phyloP scores from a whole-genome alignment of 2,113 vertebrate species.

The Apeltes quadracus region DNA sequence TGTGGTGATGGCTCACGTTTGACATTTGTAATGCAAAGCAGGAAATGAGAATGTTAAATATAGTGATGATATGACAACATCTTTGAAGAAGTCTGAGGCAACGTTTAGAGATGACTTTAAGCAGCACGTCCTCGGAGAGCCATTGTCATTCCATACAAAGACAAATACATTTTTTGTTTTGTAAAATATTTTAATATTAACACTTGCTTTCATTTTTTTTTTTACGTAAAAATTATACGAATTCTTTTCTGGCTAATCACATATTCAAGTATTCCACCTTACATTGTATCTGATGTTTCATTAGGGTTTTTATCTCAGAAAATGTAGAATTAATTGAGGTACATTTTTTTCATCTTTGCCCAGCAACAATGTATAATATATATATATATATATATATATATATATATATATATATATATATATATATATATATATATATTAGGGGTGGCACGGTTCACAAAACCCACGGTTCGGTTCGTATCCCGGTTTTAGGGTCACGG shows the following conservation, averaged over 20 bases:
- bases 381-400: too few species aligned
- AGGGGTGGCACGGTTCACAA: too few species aligned
- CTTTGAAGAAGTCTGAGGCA: background rate
- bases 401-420: too few species aligned
- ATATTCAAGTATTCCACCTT: background rate
- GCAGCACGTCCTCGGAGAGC: background rate
- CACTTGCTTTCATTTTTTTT: background rate
- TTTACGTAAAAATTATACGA: background rate
- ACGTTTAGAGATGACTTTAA: background rate
- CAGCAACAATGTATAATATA: too few species aligned
- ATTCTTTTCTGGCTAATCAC: background rate
- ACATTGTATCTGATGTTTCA: background rate
- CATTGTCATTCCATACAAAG: background rate
- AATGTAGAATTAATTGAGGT: too few species aligned
- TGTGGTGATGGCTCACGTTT: background rate
- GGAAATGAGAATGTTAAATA: constrained; percentile 6
- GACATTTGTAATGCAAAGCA: constrained; percentile 27
- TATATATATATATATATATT: too few species aligned
- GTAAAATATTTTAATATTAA: background rate
- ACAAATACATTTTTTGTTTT: background rate
- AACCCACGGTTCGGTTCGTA: too few species aligned
- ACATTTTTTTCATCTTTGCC: too few species aligned
- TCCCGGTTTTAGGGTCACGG: too few species aligned
- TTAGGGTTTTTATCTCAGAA: background rate
- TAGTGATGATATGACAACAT: background rate